phyloP scores from a whole-genome alignment of 2,113 vertebrate genomes.

The Alectura lathami region DNA sequence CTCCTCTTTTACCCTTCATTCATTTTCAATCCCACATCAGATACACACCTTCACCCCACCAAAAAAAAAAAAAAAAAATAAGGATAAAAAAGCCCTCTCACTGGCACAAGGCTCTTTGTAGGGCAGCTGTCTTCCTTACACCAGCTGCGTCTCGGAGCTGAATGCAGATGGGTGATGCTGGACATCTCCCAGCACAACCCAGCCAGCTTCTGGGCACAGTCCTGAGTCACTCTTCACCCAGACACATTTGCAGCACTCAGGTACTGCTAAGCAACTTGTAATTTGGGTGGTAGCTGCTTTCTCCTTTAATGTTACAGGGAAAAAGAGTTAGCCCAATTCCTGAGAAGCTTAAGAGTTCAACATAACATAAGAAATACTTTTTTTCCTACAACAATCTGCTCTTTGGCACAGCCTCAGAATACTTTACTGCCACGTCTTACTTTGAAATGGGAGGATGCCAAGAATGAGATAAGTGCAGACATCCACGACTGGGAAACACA shows the following conservation, averaged over 20 bases:
- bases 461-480: constrained; percentile 77
- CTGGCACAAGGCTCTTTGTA: background rate
- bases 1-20: background rate
- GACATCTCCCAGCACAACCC: accelerated
- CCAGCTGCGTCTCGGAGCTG: background rate
- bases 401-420: constrained; percentile 75
- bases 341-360: constrained; percentile 52
- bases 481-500: constrained; percentile 64
- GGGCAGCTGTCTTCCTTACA: background rate
- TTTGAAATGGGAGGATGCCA: constrained; percentile 75
- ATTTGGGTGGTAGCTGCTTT: background rate
- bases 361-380: constrained; percentile 65
- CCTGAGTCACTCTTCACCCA: background rate
- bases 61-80: background rate
- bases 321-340: background rate
- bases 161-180: background rate
- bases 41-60: background rate
- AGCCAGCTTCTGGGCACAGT: background rate
- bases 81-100: background rate
- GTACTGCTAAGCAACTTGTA: background rate
- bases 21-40: background rate
- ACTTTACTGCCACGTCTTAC: constrained; percentile 83
- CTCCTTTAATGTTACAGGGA: background rate
- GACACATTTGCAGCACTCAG: background rate
- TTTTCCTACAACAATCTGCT: constrained; percentile 75